Conservation (phyloP, 2,113 vertebrate species). For the Centropristis striata region DNA sequence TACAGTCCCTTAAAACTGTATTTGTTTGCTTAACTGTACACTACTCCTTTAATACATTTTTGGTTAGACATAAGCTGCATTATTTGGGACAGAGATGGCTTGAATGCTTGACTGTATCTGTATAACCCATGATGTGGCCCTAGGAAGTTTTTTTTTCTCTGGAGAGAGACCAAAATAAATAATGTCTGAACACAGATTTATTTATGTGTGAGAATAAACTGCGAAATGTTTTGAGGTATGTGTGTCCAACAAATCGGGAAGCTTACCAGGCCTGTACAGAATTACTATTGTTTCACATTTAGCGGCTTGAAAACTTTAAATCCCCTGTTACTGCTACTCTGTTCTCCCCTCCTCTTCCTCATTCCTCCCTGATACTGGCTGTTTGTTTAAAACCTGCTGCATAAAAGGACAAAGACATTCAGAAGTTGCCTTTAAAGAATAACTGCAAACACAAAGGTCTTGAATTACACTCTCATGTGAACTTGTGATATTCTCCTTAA, state of each 20-base stretch:
- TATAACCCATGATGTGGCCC: neutral
- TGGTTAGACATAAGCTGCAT: neutral
- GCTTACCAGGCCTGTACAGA: neutral
- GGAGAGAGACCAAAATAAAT: neutral
- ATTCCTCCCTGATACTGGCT: constrained; percentile 62
- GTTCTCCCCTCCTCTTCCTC: constrained; percentile 57
- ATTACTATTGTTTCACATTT: neutral
- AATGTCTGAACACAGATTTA: neutral
- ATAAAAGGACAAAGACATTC: constrained; percentile 43
- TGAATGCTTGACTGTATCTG: neutral
- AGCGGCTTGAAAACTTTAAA: neutral
- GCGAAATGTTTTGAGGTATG: neutral
- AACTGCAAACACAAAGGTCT: constrained; percentile 21
- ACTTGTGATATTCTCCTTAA: constrained; percentile 32
- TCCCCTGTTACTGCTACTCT: constrained; percentile 7
- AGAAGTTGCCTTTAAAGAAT: constrained; percentile 36
- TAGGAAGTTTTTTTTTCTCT: neutral
- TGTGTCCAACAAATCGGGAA: neutral
- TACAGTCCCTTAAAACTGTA: neutral
- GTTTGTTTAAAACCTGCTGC: constrained; percentile 62
- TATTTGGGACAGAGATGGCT: neutral
- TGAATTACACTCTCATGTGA: constrained; percentile 42
- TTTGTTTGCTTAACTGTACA: neutral
- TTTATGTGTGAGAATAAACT: neutral
- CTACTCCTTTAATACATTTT: neutral